phyloP scores from a whole-genome alignment of 2,797 vertebrate species.

The Myotis pilosus region DNA sequence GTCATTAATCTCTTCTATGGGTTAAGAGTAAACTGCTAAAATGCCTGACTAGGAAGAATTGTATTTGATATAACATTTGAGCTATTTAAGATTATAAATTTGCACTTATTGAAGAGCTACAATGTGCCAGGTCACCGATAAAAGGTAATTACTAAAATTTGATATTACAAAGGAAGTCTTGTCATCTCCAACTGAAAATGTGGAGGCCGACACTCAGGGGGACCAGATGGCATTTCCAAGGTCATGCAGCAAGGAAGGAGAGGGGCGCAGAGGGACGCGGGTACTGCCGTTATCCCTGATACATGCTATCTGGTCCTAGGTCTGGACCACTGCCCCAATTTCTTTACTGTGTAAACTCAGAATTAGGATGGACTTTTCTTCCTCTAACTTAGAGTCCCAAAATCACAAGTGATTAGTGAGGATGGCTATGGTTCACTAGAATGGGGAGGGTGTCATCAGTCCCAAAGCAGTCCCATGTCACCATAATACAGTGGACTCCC shows the following conservation, averaged over 20 bases:
- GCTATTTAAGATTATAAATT: neutral
- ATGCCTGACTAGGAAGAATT: neutral
- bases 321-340: neutral
- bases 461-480: neutral
- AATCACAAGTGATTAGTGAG: neutral
- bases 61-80: neutral
- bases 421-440: neutral
- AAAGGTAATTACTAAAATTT: neutral
- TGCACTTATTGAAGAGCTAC: neutral
- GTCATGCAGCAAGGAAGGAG: neutral
- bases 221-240: neutral
- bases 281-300: neutral
- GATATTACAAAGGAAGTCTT: neutral
- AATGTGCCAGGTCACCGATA: neutral
- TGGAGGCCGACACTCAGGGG: neutral
- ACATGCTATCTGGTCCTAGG: neutral
- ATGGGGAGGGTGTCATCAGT: neutral
- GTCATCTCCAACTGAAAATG: neutral
- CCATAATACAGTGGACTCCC: no score
- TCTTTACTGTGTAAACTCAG: neutral
- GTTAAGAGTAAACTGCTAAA: constrained; percentile 1
- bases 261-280: rapidly evolving
- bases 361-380: neutral
- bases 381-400: neutral
- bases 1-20: neutral